Percentiles rank a stretch among this genome's conserved stretches.
Evolutionary conservation across 2,797 vertebrate species (phyloP).

Genomic region (Bradypodion ventrale): DNA sequence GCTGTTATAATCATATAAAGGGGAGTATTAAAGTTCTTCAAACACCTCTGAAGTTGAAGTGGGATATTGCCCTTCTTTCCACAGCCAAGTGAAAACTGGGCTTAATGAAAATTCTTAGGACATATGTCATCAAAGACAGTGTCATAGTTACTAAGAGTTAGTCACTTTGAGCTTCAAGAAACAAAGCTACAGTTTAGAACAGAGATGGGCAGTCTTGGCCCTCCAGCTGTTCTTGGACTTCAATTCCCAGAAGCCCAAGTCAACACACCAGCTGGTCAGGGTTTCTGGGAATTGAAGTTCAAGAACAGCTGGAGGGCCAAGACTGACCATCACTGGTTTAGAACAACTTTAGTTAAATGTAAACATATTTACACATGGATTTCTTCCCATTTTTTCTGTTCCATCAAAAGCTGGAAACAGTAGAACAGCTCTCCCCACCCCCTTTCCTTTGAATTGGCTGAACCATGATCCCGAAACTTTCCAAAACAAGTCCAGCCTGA

Average conservation of each 20-base stretch:
- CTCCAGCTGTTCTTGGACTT: no score
- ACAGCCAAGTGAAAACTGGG: neutral
- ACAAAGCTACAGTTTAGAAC: neutral
- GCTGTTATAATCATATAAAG: no score
- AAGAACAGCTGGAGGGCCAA: no score
- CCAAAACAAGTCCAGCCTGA: slow-evolving; percentile 14
- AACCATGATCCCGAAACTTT: slow-evolving; percentile 24
- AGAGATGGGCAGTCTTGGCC: no score
- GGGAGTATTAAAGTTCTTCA: no score
- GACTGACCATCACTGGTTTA: no score
- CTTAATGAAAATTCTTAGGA: neutral
- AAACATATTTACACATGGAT: slow-evolving; percentile 3
- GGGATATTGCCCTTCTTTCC: neutral
- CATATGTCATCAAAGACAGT: neutral
- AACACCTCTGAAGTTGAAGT: neutral
- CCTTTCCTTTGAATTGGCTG: slow-evolving; percentile 25
- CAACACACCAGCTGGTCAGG: no score
- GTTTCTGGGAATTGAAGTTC: no score
- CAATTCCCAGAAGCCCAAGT: no score
- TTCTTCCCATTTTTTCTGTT: neutral
- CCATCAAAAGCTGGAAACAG: slow-evolving; percentile 2
- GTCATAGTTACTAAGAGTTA: neutral
- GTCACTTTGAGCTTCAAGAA: neutral
- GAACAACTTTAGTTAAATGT: neutral
- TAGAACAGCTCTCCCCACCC: slow-evolving; percentile 1